Evolutionary conservation across 2,113 vertebrate genomes (phyloP).

Genomic region (Callithrix jacchus): DNA sequence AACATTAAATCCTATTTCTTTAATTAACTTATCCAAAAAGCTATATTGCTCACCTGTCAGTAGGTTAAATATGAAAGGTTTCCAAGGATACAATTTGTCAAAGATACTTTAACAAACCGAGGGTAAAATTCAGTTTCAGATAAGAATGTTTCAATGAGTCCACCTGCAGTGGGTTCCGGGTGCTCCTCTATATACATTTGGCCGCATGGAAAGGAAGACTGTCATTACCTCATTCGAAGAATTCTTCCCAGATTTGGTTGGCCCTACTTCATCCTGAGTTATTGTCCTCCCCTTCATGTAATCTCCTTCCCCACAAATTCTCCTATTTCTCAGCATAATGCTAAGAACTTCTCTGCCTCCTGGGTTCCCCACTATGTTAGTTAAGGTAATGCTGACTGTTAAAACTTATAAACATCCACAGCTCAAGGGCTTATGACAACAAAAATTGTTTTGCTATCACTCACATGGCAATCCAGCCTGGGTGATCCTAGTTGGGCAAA

Average conservation of each 20-base stretch:
- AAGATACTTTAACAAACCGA: conserved; percentile 41
- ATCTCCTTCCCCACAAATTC: neutral
- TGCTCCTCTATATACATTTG: conserved; percentile 40
- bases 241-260: conserved; percentile 32
- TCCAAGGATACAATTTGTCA: conserved; percentile 44
- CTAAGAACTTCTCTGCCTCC: conserved; percentile 1
- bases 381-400: neutral
- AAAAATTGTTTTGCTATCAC: neutral
- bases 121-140: conserved; percentile 40
- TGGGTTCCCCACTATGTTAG: neutral
- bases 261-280: neutral
- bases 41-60: conserved; percentile 14
- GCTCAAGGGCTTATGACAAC: neutral
- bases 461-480: neutral
- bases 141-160: conserved; percentile 53
- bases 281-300: neutral
- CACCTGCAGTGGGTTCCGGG: conserved; percentile 38
- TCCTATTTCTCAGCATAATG: neutral
- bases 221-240: conserved; percentile 59
- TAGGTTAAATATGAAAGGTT: conserved; percentile 17
- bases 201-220: conserved; percentile 46
- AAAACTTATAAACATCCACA: neutral
- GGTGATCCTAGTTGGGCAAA: neutral
- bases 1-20: conserved; percentile 40
- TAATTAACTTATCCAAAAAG: conserved; percentile 54